phyloP scores from a whole-genome alignment of 2,888 invertebrate genomes.

The Pocota personata region DNA sequence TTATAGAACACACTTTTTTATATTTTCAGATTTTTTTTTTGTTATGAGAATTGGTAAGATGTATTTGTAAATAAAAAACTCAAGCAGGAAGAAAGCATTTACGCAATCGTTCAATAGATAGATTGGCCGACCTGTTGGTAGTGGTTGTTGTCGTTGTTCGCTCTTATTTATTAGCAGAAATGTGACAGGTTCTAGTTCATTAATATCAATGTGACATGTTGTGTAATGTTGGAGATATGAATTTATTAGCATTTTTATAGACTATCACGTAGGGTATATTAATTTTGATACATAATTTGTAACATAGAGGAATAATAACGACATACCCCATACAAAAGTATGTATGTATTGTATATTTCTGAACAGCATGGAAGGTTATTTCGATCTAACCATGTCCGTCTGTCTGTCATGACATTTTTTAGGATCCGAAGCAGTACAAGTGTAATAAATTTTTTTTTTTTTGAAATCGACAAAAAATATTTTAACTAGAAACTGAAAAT shows the following conservation, averaged over 20 bases:
- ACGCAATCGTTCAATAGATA: slow-evolving; percentile 22
- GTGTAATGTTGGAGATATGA: neutral
- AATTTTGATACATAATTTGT: too few species aligned
- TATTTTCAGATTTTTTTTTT: slow-evolving; percentile 29
- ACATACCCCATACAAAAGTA: too few species aligned
- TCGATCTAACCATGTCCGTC: too few species aligned
- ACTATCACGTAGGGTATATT: too few species aligned
- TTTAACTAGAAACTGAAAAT: too few species aligned
- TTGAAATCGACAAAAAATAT: too few species aligned
- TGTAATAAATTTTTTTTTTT: too few species aligned
- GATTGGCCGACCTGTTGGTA: neutral
- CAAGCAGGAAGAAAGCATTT: slow-evolving; percentile 4
- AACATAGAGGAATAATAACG: too few species aligned
- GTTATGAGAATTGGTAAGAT: slow-evolving; percentile 10
- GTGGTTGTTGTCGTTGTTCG: neutral
- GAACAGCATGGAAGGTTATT: too few species aligned
- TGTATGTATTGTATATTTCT: too few species aligned
- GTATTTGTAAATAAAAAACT: slow-evolving; percentile 9
- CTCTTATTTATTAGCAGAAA: neutral
- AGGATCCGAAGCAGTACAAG: too few species aligned
- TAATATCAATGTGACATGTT: neutral
- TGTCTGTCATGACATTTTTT: too few species aligned
- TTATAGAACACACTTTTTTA: slow-evolving; percentile 38
- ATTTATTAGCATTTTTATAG: neutral
- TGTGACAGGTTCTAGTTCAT: slow-evolving; percentile 31